These are phyloP conservation scores for Apodemia zela DNA, from an alignment of 2,888 invertebrate species.

Conservation along the genomic window DNA sequence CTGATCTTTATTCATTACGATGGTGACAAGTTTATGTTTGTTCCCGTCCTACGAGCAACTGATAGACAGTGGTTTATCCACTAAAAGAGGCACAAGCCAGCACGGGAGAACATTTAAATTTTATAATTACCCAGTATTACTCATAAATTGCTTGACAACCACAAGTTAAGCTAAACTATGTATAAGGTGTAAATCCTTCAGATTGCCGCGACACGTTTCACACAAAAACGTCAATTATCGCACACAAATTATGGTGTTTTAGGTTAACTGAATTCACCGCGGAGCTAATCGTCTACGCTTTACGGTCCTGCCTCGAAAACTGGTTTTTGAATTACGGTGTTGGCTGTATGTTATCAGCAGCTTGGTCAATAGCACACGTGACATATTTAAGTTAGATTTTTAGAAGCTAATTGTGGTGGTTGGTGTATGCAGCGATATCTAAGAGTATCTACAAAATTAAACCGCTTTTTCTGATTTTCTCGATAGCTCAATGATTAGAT, in stretches of 20 bases:
- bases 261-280: constrained; percentile 21
- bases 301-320: constrained; percentile 3
- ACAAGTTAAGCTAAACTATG: neutral
- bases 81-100: too few relatives aligned
- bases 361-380: neutral
- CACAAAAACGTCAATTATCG: constrained; percentile 10
- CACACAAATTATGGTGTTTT: constrained; percentile 19
- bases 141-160: neutral
- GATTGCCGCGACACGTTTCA: neutral
- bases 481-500: too few relatives aligned
- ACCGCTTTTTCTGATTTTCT: too few relatives aligned
- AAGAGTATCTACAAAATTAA: too few relatives aligned
- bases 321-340: constrained; percentile 1
- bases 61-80: too few relatives aligned
- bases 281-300: neutral
- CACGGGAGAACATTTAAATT: neutral
- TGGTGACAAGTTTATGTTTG: too few relatives aligned
- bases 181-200: neutral
- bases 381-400: too few relatives aligned
- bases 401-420: too few relatives aligned
- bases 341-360: neutral
- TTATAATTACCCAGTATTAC: neutral
- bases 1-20: too few relatives aligned
- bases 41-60: too few relatives aligned
- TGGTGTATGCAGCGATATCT: too few relatives aligned